These are phyloP conservation scores for Chiridota heheva DNA, from an alignment of 35 echinoderm and acorn worm species.

Conservation along the genomic window DNA sequence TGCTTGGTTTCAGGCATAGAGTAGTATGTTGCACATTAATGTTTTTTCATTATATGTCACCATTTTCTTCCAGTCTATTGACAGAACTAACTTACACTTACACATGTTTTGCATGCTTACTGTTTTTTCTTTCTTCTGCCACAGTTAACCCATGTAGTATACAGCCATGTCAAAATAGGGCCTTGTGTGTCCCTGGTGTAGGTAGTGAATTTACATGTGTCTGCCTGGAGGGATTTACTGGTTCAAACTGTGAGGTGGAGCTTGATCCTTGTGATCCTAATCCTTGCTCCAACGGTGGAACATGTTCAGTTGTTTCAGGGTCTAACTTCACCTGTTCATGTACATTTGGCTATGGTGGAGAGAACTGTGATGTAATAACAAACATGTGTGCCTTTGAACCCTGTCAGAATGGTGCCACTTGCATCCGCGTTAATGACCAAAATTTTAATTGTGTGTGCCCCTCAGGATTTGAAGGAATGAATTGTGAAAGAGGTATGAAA, in stretches of 20 bases:
- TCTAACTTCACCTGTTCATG: neutral
- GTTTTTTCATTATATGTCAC: no score
- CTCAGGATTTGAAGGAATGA: conserved; percentile 7
- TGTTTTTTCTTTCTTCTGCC: neutral
- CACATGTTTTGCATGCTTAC: neutral
- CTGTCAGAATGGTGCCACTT: conserved; percentile 39
- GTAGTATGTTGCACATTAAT: no score
- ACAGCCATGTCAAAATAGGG: no score
- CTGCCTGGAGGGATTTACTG: conserved; percentile 15
- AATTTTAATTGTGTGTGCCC: conserved; percentile 16
- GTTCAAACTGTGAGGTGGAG: neutral
- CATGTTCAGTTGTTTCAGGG: neutral
- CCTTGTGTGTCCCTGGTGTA: no score
- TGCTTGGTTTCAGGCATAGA: no score
- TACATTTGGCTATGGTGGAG: neutral
- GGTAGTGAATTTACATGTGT: no score
- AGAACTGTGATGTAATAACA: neutral
- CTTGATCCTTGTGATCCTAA: neutral
- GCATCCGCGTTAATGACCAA: neutral
- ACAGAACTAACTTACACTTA: no score
- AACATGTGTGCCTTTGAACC: conserved; percentile 32
- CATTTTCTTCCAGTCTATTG: no score
- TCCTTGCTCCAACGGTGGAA: neutral
- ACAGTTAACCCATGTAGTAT: no score
- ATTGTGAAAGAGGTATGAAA: conserved; percentile 39